Conservation (phyloP, 2,888 invertebrate species). For the Dione vanillae region DNA sequence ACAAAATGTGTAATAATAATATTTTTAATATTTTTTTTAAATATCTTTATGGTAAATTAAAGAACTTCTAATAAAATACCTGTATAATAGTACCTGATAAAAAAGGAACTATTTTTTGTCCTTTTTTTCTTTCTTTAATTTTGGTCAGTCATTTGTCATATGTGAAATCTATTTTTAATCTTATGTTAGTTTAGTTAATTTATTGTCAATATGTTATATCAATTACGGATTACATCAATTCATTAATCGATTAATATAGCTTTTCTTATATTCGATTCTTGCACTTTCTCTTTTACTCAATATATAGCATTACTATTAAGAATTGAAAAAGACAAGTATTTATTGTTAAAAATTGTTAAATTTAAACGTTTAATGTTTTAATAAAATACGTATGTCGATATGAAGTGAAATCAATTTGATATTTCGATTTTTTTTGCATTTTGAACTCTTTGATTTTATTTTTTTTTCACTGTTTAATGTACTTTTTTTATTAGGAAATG, state of each 20-base stretch:
- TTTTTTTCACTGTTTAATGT: not conserved
- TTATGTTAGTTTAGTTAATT: not conserved
- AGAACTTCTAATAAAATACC: too few species aligned
- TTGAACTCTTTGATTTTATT: not conserved
- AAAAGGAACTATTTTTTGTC: not conserved
- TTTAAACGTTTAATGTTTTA: slow-evolving; percentile 7
- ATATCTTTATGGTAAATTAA: not conserved
- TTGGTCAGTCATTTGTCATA: not conserved
- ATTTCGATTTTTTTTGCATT: not conserved
- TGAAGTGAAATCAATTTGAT: not conserved
- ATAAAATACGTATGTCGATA: not conserved
- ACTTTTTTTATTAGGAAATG: too few species aligned
- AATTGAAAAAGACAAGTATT: not conserved
- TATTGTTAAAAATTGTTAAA: not conserved
- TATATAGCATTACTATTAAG: not conserved
- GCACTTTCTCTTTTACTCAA: slow-evolving; percentile 13
- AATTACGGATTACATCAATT: not conserved
- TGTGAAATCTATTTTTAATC: not conserved
- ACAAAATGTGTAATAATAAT: not conserved
- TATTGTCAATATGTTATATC: not conserved
- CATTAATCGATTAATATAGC: not conserved
- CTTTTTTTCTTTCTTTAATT: not conserved
- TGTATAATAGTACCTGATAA: slow-evolving; percentile 7
- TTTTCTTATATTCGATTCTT: slow-evolving; percentile 18
- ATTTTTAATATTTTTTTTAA: not conserved